phyloP scores from a whole-genome alignment of 2,888 invertebrate genomes.

The Mesodorylaimus sp. region DNA sequence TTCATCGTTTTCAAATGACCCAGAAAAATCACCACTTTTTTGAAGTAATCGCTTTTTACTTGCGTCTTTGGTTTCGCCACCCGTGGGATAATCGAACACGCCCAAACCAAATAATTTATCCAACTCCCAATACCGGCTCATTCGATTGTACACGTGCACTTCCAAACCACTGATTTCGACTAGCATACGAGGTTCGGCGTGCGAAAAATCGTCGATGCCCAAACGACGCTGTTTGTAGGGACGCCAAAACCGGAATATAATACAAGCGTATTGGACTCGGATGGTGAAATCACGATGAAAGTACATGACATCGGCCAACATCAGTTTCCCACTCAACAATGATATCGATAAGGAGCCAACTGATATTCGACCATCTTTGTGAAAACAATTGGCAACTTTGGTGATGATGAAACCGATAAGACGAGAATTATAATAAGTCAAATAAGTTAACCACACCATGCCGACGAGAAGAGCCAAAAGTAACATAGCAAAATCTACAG shows the following conservation, averaged over 20 bases:
- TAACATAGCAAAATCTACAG: constrained; percentile 8
- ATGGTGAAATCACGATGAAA: constrained; percentile 80
- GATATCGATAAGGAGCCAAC: constrained; percentile 79
- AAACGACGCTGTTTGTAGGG: constrained; percentile 41
- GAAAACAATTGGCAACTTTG: constrained; percentile 10
- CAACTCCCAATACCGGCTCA: constrained; percentile 8
- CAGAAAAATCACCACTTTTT: too few species aligned
- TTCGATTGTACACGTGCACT: constrained; percentile 75
- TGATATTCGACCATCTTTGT: not conserved
- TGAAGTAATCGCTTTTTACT: constrained; percentile 1
- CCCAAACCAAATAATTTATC: not conserved
- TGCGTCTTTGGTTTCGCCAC: not conserved
- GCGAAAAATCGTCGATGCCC: not conserved
- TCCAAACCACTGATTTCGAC: constrained; percentile 83
- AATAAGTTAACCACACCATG: constrained; percentile 76
- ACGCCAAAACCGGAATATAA: constrained; percentile 95
- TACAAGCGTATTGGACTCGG: constrained; percentile 82
- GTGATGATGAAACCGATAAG: constrained; percentile 48
- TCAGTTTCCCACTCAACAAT: constrained; percentile 89
- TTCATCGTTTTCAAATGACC: too few species aligned
- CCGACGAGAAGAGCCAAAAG: constrained; percentile 36
- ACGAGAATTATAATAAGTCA: constrained; percentile 81
- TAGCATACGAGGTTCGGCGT: constrained; percentile 58
- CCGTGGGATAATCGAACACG: not conserved
- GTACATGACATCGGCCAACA: constrained; percentile 87